phyloP scores from a whole-genome alignment of 2,888 invertebrate species.

The Maniola hyperantus region DNA sequence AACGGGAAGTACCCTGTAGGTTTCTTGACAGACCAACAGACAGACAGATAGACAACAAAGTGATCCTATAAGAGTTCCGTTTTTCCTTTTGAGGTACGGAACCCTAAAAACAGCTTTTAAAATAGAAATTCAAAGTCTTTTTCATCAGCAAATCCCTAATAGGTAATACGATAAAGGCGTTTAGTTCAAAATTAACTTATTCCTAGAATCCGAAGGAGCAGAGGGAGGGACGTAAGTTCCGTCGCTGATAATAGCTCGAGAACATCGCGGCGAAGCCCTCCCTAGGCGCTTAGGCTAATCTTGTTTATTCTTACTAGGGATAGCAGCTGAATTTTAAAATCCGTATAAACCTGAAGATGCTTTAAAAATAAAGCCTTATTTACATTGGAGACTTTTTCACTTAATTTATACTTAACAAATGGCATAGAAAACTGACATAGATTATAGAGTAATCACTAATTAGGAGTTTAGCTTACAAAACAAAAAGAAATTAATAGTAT shows the following conservation, averaged over 20 bases:
- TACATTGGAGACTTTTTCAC: not conserved
- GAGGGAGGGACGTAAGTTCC: not conserved
- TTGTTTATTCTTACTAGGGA: constrained; percentile 8
- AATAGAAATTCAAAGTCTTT: constrained; percentile 1
- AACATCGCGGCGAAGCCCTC: not conserved
- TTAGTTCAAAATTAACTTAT: constrained; percentile 15
- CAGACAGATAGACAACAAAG: no score
- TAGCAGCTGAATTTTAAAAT: constrained; percentile 7
- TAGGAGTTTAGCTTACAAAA: no score
- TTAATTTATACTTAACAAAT: not conserved
- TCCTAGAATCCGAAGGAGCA: not conserved
- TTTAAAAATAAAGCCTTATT: not conserved
- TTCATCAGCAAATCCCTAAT: not conserved
- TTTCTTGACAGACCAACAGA: no score
- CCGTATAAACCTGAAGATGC: not conserved
- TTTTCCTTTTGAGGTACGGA: no score
- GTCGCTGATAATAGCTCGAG: constrained; percentile 7
- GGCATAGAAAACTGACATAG: no score
- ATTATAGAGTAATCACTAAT: no score
- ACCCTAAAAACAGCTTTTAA: no score
- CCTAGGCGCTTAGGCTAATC: constrained; percentile 1
- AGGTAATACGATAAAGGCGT: constrained; percentile 5
- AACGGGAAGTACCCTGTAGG: no score
- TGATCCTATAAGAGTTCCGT: no score
- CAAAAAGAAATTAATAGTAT: no score